Base-by-base conservation (phyloP, 2,113 vertebrate species). In the Limanda limanda region DNA sequence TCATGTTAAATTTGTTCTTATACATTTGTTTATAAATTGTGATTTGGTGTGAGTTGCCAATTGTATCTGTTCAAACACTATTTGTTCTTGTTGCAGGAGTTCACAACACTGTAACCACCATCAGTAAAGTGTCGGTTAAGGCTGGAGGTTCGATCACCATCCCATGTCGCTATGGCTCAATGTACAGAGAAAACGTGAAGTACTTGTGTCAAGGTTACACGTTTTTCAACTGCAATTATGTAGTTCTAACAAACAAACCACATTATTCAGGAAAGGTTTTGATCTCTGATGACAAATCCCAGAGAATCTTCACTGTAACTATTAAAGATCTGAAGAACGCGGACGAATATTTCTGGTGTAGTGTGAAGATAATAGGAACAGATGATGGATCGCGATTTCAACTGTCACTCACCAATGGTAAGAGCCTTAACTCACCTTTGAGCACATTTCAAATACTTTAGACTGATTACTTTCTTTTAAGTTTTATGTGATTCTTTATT, bases 291-390 rank as follows among this genome's bases (percentile, higher is more conserved):
- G 18, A 79, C 67, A 47, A 7, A 10, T 17, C 2, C 0, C 60
- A 79, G 48, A 14, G 9, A 8, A 21, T 56, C 25, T 76, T 84
- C 60, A 76, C 12, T 10, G 73, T 76, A 4, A 76, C 77, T 20
- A 76, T 84, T 5, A 58, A 37, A 15, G 18, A 52, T 27, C 24
- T 76, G 18, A 14, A 1, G 0, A 0, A 0, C 1, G 0, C 1
- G 0, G 74, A 76, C n/a, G 9, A 20, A 11, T 0, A 58, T 62
- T 84, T 72, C 64, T 76, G 71, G 77, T 84, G 82, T 68, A 10
- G 0, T 42, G 47, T 84, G 31, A 48, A 73, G 64, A 80, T 20
- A 0, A 0, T 0, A n/a, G 2, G 1, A 0, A 0, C 0, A 3
- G 82, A 84, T 76, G 2, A 3, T 17, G 27, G 57, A n/a, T 0